These are phyloP conservation scores for Coregonus sp. DNA, from an alignment of 2,797 vertebrate species.

Conservation along the genomic window DNA sequence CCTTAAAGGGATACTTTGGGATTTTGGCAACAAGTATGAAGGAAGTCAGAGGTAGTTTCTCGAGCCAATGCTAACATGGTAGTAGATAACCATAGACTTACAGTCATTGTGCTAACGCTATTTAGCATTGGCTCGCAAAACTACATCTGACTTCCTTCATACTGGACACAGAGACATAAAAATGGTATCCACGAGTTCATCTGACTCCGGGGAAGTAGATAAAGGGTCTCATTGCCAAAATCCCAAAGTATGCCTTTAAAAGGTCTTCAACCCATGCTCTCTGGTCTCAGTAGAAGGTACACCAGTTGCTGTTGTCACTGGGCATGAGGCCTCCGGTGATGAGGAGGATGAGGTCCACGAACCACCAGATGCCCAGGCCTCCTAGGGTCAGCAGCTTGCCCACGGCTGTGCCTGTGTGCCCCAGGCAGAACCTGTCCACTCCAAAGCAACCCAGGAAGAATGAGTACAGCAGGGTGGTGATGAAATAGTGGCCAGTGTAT, in stretches of 20 bases:
- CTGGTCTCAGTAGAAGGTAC: constrained; percentile 85
- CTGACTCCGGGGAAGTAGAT: too few species aligned
- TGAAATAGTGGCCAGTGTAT: constrained; percentile 97
- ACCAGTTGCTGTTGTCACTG: constrained; percentile 98
- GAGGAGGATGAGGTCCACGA: constrained; percentile 94
- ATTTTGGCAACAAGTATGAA: too few species aligned
- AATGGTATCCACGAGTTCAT: too few species aligned
- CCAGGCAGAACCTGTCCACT: constrained; percentile 95
- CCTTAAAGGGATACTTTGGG: not conserved
- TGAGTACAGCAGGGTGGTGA: constrained; percentile 96
- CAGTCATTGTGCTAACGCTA: too few species aligned
- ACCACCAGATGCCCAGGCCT: constrained; percentile 99
- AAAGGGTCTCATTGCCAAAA: too few species aligned
- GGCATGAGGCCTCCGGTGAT: constrained; percentile 96
- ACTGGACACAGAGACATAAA: too few species aligned
- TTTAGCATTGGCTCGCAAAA: too few species aligned
- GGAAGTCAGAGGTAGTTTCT: too few species aligned
- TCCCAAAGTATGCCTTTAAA: not conserved
- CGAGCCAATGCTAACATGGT: too few species aligned
- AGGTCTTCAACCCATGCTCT: not conserved
- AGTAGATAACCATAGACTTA: too few species aligned
- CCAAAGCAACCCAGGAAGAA: constrained; percentile 98
- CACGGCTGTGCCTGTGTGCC: constrained; percentile 94
- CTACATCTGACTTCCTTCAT: too few species aligned
- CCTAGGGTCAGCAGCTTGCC: constrained; percentile 95